These are phyloP conservation scores for Sphyrna mokarran DNA, from an alignment of 2,113 vertebrate genomes.

Conservation along the genomic window DNA sequence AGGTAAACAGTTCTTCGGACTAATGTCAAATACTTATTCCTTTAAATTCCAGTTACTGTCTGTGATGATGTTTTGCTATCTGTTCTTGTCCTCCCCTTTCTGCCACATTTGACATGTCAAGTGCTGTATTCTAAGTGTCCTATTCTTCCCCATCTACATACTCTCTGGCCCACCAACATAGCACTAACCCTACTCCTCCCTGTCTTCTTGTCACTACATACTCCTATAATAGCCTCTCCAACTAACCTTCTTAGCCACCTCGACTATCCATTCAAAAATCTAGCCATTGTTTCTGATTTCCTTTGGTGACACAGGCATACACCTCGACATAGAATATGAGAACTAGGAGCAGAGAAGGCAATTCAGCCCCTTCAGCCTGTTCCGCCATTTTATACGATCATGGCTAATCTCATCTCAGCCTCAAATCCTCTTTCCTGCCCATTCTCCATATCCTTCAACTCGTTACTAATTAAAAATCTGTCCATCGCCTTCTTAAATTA, in stretches of 20 bases:
- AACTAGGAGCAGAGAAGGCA: too few species aligned
- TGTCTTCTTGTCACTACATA: neutral
- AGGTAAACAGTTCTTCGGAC: neutral
- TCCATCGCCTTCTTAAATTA: too few species aligned
- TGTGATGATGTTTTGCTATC: neutral
- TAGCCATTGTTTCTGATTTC: neutral
- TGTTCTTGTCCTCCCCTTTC: neutral
- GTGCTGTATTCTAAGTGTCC: too few species aligned
- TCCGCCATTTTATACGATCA: too few species aligned
- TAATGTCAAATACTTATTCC: neutral
- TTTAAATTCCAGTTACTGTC: neutral
- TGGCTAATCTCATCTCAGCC: too few species aligned
- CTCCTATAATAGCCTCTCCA: neutral
- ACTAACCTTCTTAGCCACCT: neutral
- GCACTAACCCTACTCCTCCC: neutral
- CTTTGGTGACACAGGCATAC: neutral
- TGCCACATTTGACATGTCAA: neutral
- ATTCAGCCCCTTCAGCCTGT: too few species aligned
- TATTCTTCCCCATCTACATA: neutral
- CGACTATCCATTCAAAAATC: neutral
- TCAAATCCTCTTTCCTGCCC: too few species aligned
- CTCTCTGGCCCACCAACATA: neutral
- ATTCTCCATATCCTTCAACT: too few species aligned
- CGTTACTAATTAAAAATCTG: too few species aligned
- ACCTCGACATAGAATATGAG: neutral